These are phyloP conservation scores for Torymus auratus DNA, from an alignment of 2,888 invertebrate genomes.

Conservation along the genomic window DNA sequence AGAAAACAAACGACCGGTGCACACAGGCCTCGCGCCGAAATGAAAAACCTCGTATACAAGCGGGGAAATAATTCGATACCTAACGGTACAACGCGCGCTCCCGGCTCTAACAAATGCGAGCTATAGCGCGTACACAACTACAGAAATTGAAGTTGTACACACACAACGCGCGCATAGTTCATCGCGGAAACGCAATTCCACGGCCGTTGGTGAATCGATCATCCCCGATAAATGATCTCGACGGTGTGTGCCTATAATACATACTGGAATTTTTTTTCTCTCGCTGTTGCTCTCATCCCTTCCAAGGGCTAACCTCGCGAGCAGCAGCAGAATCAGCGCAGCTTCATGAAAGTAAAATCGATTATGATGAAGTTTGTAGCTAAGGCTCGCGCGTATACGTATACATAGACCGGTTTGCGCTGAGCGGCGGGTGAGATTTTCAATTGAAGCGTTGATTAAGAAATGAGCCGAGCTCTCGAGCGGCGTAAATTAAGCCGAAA, in stretches of 20 bases:
- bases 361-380: conserved; percentile 54
- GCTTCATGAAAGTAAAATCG: conserved; percentile 54
- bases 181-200: not conserved
- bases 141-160: no score
- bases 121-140: no score
- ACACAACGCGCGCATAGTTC: not conserved
- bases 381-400: conserved; percentile 14
- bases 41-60: no score
- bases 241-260: not conserved
- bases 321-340: conserved; percentile 6
- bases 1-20: not conserved
- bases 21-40: no score
- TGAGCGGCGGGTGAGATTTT: conserved; percentile 56
- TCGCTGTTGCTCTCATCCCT: not conserved
- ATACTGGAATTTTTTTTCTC: not conserved
- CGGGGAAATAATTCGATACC: no score
- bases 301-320: not conserved
- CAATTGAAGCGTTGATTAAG: conserved; percentile 58
- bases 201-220: conserved; percentile 3
- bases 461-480: conserved; percentile 50
- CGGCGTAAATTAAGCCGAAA: conserved; percentile 51
- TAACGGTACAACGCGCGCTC: no score
- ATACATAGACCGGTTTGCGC: conserved; percentile 42
- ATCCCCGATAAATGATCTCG: conserved; percentile 10
- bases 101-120: no score